These are phyloP conservation scores for Trachemys scripta DNA, from an alignment of 2,113 vertebrate species.

Conservation along the genomic window DNA sequence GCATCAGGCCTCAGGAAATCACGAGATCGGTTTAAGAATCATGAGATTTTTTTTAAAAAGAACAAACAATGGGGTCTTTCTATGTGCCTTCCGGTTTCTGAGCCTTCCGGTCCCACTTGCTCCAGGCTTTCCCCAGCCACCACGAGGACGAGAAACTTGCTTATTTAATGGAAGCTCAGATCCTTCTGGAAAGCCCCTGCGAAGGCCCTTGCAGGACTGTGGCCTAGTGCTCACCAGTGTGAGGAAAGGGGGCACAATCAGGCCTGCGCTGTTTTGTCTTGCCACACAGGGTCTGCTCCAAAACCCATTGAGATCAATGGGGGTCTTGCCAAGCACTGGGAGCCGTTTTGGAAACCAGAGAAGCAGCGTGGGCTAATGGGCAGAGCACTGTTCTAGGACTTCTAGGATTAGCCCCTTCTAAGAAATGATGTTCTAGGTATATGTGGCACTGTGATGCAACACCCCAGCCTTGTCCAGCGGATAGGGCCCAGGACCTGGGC, in stretches of 20 bases:
- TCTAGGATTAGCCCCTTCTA: neutral
- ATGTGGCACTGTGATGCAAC: neutral
- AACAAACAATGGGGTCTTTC: neutral
- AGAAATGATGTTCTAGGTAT: neutral
- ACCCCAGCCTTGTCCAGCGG: neutral
- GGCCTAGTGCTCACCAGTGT: neutral
- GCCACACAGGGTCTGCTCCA: neutral
- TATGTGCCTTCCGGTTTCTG: too few species aligned
- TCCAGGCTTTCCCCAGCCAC: neutral
- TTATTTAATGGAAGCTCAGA: neutral
- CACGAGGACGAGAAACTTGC: neutral
- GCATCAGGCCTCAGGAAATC: too few species aligned
- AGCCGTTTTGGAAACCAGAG: neutral
- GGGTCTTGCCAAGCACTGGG: neutral
- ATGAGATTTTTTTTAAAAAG: too few species aligned
- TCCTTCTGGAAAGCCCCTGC: neutral
- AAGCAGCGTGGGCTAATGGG: neutral
- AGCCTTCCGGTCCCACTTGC: neutral
- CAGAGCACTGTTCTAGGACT: neutral
- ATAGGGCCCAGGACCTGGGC: neutral
- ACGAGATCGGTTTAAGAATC: too few species aligned
- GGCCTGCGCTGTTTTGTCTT: neutral
- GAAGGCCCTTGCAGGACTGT: neutral
- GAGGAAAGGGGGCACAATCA: neutral
- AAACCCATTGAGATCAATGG: neutral